Evolutionary conservation across 2,797 vertebrate species (phyloP), one percentile per base, ranked within the genome.

Genomic region (Bradypodion pumilum): DNA sequence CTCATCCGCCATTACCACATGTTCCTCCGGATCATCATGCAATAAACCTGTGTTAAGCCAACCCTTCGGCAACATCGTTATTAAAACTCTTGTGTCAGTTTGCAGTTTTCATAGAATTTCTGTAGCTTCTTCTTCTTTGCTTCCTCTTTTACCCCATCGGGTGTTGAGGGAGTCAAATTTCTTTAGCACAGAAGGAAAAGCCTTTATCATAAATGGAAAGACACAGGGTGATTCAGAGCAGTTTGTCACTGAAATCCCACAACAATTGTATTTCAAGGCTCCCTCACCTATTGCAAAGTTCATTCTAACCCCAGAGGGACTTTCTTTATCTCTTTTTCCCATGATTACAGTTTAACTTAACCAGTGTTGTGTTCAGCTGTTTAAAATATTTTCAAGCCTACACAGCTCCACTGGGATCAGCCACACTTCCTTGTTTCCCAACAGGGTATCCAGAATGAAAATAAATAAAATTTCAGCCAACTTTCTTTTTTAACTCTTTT

Each of bases 271-370:
- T 65, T 46, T 82, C 60, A 49, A 52, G 56, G 49, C 25, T 25
- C n/a, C 21, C 40, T 86, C 52, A 56, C 59, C 46, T 16, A 74
- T 62, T 19, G 21, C 76, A 69, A 76, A 83, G 77, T 62, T 80
- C 77, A 80, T 8, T 62, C 29, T 4, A 74, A 46, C 52, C 60
- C 80, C 80, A 60, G 62, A 35, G 77, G 35, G 52, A 46, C 56
- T 25, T 16, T 19, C 44, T 46, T 42, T 44, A 59, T 72, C 15
- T 63, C 73, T 77, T 80, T 65, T 87, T 87, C 68, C 82, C 78
- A 78, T 81, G 73, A 56, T 78, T 72, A 10, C 66, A 73, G 59
- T 81, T 80, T 73, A 81, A 80, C 35, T 81, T 65, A 80, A 9
- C 82, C 44, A 23, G 72, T 76, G 37, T 46, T 73, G 66, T 76